Percentiles rank a stretch among this genome's conserved stretches.
Conservation (phyloP, 2,113 vertebrate genomes). For the Nannospalax galili region DNA sequence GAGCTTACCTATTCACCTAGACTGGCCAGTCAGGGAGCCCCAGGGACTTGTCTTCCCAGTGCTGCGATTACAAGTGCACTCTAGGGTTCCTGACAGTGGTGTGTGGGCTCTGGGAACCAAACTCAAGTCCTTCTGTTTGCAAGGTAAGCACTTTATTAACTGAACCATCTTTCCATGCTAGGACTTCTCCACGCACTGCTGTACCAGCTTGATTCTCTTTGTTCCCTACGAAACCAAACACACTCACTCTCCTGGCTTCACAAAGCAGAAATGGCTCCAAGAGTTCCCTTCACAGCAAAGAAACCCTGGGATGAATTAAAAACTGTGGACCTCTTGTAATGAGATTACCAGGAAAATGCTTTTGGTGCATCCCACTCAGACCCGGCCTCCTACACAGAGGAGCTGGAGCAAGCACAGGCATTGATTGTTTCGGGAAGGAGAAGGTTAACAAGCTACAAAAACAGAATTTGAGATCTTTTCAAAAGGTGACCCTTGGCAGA, state of each 20-base stretch:
- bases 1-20: neutral
- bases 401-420: conserved; percentile 82
- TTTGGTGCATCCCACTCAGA: conserved; percentile 76
- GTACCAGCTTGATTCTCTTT: neutral
- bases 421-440: conserved; percentile 81
- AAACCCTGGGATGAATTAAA: conserved; percentile 86
- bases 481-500: conserved; percentile 67
- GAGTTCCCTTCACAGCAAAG: conserved; percentile 82
- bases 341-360: conserved; percentile 82
- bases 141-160: neutral
- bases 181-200: conserved; percentile 8
- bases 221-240: conserved; percentile 69
- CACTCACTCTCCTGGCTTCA: conserved; percentile 76
- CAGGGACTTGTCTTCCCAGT: neutral
- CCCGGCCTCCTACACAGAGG: conserved; percentile 64
- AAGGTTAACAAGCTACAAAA: conserved; percentile 86
- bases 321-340: conserved; percentile 78
- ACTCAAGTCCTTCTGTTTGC: neutral
- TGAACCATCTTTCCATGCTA: neutral
- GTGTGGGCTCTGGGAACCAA: neutral
- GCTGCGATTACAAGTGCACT: neutral
- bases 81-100: neutral
- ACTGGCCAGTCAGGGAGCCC: neutral
- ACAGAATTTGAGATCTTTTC: conserved; percentile 76
- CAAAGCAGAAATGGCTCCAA: conserved; percentile 82